These are phyloP conservation scores for Gymnogyps californianus DNA, from an alignment of 2,113 vertebrate species.

Conservation along the genomic window DNA sequence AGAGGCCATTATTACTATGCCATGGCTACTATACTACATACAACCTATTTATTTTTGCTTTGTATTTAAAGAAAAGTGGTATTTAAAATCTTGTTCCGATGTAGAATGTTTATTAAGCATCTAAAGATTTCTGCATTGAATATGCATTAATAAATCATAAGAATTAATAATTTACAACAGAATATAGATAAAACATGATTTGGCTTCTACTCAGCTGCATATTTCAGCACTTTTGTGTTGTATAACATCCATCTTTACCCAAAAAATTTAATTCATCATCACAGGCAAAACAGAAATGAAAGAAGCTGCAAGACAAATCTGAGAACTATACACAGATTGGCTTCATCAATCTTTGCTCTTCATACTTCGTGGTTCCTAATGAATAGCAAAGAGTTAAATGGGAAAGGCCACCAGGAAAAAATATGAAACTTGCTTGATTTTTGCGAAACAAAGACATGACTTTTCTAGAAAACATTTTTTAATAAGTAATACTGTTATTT, in stretches of 20 bases:
- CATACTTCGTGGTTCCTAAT: neutral
- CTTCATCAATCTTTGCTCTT: neutral
- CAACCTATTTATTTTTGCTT: neutral
- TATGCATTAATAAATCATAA: neutral
- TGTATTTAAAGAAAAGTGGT: neutral
- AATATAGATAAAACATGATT: neutral
- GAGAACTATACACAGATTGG: neutral
- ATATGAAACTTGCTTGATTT: neutral
- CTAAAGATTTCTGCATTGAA: neutral
- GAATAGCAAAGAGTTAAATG: neutral
- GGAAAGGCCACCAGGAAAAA: neutral
- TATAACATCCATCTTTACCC: neutral
- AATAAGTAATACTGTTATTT: neutral
- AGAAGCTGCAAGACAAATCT: neutral
- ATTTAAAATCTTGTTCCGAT: neutral
- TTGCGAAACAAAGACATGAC: neutral
- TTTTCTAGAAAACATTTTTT: neutral
- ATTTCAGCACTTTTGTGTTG: neutral
- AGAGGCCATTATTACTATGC: neutral
- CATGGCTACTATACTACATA: neutral
- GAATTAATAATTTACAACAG: constrained; percentile 42
- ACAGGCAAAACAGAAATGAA: neutral
- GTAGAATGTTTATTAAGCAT: neutral
- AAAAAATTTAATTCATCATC: neutral
- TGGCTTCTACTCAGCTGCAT: neutral